Conservation (phyloP, 2,888 invertebrate genomes). For the Theretra japonica region DNA sequence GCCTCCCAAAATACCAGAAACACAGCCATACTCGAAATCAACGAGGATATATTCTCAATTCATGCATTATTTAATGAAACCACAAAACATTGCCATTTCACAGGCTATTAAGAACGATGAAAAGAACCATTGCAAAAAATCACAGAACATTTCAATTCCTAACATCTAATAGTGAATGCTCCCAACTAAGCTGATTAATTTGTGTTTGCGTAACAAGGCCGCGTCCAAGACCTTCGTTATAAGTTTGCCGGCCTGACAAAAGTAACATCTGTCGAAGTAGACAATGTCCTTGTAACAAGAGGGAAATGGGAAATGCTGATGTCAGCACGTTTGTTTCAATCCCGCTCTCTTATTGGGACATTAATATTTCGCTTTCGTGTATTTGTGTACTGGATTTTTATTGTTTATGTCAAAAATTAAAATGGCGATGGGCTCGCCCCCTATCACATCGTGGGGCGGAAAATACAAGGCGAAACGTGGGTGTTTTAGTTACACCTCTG, state of each 20-base stretch:
- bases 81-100: no score
- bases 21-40: no score
- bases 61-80: no score
- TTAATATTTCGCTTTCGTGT: not conserved
- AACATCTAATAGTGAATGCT: not conserved
- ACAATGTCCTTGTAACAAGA: not conserved
- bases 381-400: not conserved
- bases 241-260: slow-evolving; percentile 4
- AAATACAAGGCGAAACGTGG: no score
- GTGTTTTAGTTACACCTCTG: no score
- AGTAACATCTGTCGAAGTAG: slow-evolving; percentile 20
- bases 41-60: no score
- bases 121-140: no score
- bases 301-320: slow-evolving; percentile 2
- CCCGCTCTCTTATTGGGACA: not conserved
- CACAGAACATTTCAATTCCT: not conserved
- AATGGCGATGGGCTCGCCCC: no score
- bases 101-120: no score
- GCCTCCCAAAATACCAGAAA: no score
- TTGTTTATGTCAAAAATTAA: no score
- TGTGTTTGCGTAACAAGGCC: slow-evolving; percentile 19
- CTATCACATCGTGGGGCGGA: no score
- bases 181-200: slow-evolving; percentile 19
- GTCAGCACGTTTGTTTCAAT: slow-evolving; percentile 6
- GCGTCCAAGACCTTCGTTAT: slow-evolving; percentile 8